A percentile compares a stretch with the other conserved stretches of the same genome.
Evolutionary conservation across 2,797 vertebrate genomes (phyloP).

Genomic region (Anniella stebbinsi): DNA sequence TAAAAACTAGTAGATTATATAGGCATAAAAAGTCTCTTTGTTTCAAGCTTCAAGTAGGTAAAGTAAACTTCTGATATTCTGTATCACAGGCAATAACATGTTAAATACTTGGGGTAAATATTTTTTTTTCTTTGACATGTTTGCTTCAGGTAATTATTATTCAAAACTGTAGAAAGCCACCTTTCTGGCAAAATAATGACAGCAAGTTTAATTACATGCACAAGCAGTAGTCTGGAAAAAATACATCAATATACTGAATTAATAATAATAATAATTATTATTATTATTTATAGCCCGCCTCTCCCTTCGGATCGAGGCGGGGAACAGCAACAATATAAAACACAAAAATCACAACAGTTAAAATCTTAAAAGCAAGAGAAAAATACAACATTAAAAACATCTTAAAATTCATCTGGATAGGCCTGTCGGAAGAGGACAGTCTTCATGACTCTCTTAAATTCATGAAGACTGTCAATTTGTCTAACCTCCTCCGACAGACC

Average conservation of each 20-base stretch:
- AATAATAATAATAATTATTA: too few species aligned
- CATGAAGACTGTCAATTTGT: too few species aligned
- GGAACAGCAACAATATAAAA: too few species aligned
- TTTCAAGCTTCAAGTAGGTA: slow-evolving; percentile 49
- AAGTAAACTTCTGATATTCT: slow-evolving; percentile 53
- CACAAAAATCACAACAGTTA: too few species aligned
- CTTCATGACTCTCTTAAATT: too few species aligned
- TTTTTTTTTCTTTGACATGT: slow-evolving; percentile 40
- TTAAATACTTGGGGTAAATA: slow-evolving; percentile 59
- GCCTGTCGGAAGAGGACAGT: too few species aligned
- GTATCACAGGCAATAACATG: slow-evolving; percentile 24
- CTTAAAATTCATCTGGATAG: too few species aligned
- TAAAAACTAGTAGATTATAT: slow-evolving; percentile 41
- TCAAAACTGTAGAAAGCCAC: slow-evolving; percentile 54
- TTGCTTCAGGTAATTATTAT: slow-evolving; percentile 58
- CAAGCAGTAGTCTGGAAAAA: slow-evolving; percentile 50
- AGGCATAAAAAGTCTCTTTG: slow-evolving; percentile 45
- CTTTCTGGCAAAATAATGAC: slow-evolving; percentile 56
- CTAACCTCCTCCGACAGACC: too few species aligned
- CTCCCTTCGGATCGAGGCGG: too few species aligned
- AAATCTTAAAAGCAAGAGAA: too few species aligned
- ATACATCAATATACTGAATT: not conserved
- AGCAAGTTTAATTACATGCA: slow-evolving; percentile 54
- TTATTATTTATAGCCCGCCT: too few species aligned
- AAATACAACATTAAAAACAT: too few species aligned